Base-by-base conservation (phyloP, 2,888 invertebrate genomes). In the Rhyacophila evoluta region DNA sequence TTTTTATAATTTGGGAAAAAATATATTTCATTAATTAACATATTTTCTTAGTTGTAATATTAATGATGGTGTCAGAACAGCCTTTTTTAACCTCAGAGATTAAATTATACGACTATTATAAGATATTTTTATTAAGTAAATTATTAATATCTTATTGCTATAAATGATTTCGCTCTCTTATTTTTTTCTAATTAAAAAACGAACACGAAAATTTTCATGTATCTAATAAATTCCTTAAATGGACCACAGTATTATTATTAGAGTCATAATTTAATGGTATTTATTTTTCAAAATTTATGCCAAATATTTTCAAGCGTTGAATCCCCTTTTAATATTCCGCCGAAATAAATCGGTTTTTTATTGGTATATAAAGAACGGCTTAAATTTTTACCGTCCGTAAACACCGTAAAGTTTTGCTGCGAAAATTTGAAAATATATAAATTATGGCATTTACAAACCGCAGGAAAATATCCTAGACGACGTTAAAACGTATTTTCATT, bases 391-490 rank as follows among this genome's bases (percentile, higher is more conserved):
- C 25, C 19, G 25, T 19, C 25, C 55, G 55, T 55, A 55, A 55
- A 55, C 55, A 55, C 19, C 55, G 19, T 55, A 55, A 55, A 55
- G 8, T 19, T 19, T 10, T 10, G 15, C 19, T 8, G 12, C 25
- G 55, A 55, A 55, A 19, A 19, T 55, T 55, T 55, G 25, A 55
- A 55, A 55, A 25, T 55, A 55, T 55, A 55, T 55, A 55, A 55
- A 55, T 19, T 8, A 19, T 19, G 1, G 55, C 19, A 19, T 55
- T 55, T 55, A 19, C 55, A n/a, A 55, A 10, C 55, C 19, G 8
- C 25, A 25, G 55, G 19, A 55, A 25, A 55, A 55, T 55, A 55
- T 5, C 55, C 55, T 19, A 55, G 55, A 55, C 55, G 19, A 2
- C 55, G 19, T 55, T 19, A 25, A 55, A 55, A 55, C 15, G 55